A percentile compares a stretch with the other conserved stretches of the same genome.
phyloP scores from a whole-genome alignment of 2,888 invertebrate species.

The Bhutanitis thaidina region DNA sequence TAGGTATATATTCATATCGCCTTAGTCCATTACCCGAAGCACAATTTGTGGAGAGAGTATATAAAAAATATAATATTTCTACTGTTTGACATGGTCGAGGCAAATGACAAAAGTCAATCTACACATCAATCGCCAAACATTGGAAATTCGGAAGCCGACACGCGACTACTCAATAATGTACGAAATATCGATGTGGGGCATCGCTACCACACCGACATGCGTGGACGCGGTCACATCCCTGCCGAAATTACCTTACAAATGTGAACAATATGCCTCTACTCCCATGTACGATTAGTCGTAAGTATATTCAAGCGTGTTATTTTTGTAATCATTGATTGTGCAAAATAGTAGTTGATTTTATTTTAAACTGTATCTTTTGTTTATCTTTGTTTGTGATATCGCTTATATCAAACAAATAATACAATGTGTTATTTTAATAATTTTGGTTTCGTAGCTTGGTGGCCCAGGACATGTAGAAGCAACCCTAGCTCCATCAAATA shows the following conservation, averaged over 20 bases:
- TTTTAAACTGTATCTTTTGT: no score
- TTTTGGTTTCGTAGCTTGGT: no score
- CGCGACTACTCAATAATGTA: conserved; percentile 78
- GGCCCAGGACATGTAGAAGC: no score
- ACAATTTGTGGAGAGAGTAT: conserved; percentile 68
- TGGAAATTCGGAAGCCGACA: conserved; percentile 75
- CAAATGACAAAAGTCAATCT: conserved; percentile 80
- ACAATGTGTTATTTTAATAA: no score
- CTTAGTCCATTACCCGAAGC: conserved; percentile 68
- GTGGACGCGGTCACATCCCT: conserved; percentile 49
- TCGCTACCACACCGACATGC: conserved; percentile 48
- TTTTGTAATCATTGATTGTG: no score
- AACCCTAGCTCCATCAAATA: no score
- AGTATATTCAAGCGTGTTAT: no score
- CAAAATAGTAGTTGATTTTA: no score
- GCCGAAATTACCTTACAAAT: conserved; percentile 36
- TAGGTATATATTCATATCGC: conserved; percentile 59
- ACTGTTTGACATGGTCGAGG: conserved; percentile 74
- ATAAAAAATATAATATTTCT: conserved; percentile 75
- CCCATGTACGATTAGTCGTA: no score
- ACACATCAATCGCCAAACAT: conserved; percentile 80
- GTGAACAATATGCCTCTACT: neutral
- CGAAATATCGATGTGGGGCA: conserved; percentile 77
- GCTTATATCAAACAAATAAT: no score
- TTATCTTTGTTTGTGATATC: no score